phyloP scores from a whole-genome alignment of 2,888 invertebrate genomes.

The Electrophaes corylata region DNA sequence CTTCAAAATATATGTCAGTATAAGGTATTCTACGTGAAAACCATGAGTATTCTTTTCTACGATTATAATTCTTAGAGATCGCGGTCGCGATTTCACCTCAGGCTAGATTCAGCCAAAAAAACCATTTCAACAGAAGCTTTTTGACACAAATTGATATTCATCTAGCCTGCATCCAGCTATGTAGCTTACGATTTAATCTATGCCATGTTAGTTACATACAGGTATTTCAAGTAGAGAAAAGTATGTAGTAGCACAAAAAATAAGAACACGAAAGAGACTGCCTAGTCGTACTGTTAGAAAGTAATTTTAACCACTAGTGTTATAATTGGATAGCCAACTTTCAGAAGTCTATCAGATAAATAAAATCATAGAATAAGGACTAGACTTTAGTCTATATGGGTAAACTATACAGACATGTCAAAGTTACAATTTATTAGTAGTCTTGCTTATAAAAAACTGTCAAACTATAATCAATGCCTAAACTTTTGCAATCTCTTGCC shows the following conservation, averaged over 20 bases:
- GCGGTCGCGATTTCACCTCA: slow-evolving; percentile 44
- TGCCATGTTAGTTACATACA: background rate
- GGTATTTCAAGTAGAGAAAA: slow-evolving; percentile 7
- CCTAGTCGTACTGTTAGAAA: background rate
- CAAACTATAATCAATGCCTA: too few relatives aligned
- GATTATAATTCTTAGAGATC: slow-evolving; percentile 39
- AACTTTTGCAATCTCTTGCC: too few relatives aligned
- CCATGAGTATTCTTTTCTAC: slow-evolving; percentile 36
- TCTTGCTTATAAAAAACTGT: too few relatives aligned
- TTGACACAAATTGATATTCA: slow-evolving; percentile 34
- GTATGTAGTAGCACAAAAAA: slow-evolving; percentile 17
- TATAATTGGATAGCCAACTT: too few relatives aligned
- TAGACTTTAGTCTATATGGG: too few relatives aligned
- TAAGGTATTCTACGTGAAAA: slow-evolving; percentile 17
- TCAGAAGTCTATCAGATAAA: too few relatives aligned
- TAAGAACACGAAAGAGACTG: slow-evolving; percentile 2
- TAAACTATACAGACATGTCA: too few relatives aligned
- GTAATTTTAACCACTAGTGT: slow-evolving; percentile 1
- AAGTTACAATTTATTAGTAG: too few relatives aligned
- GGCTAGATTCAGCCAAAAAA: slow-evolving; percentile 40
- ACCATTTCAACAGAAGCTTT: slow-evolving; percentile 34
- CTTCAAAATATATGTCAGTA: slow-evolving; percentile 6
- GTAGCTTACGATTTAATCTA: slow-evolving; percentile 11
- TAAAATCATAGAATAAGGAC: too few relatives aligned
- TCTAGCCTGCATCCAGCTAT: slow-evolving; percentile 30